These are phyloP conservation scores for Steinernema hermaphroditum DNA, from an alignment of 2,888 invertebrate genomes.

Conservation along the genomic window DNA sequence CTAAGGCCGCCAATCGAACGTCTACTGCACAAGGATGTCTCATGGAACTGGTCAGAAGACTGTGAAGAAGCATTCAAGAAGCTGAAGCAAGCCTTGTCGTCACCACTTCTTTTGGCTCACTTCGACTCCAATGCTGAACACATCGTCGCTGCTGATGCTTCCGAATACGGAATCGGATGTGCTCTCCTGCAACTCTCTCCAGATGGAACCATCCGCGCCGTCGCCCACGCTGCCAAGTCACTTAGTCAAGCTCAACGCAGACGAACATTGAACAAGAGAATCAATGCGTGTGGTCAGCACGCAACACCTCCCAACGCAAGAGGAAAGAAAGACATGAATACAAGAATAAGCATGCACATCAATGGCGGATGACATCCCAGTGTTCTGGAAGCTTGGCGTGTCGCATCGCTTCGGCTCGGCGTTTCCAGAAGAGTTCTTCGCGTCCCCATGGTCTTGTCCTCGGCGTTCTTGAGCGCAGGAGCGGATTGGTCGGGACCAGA, in stretches of 20 bases:
- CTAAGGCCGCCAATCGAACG: constrained; percentile 47
- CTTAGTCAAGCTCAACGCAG: constrained; percentile 44
- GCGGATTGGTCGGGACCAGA: too few species aligned
- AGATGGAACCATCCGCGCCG: constrained; percentile 52
- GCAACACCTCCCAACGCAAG: too few species aligned
- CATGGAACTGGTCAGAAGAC: constrained; percentile 39
- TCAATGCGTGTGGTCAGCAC: too few species aligned
- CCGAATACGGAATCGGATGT: constrained; percentile 63
- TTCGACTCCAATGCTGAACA: constrained; percentile 62
- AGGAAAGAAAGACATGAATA: too few species aligned
- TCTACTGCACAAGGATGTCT: constrained; percentile 41
- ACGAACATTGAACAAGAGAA: too few species aligned
- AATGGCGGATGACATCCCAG: too few species aligned
- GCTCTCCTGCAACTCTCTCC: constrained; percentile 47
- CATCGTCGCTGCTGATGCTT: constrained; percentile 67
- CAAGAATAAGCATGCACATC: too few species aligned
- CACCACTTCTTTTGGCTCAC: constrained; percentile 56
- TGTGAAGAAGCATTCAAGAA: constrained; percentile 40
- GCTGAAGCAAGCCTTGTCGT: constrained; percentile 51
- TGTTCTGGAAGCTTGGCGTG: too few species aligned
- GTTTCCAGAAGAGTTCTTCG: too few species aligned
- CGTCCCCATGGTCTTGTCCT: too few species aligned
- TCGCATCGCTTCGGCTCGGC: too few species aligned
- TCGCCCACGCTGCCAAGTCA: constrained; percentile 40
- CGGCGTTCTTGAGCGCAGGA: too few species aligned